Evolutionary conservation across 2,113 vertebrate species (phyloP).

Genomic region (Rattus rattus): DNA sequence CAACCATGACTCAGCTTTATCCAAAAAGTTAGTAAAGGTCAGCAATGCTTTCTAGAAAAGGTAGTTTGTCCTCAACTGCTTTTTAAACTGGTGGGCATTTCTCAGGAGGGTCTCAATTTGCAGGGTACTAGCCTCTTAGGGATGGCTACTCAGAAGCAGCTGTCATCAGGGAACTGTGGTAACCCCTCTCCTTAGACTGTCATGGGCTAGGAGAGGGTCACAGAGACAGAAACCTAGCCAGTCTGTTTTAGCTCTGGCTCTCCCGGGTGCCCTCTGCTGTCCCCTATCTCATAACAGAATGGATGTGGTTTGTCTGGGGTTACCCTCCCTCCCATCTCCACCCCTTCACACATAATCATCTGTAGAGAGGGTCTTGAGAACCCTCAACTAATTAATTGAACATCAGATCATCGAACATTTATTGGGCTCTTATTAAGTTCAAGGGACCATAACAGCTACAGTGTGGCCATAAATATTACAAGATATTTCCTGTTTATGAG

Average conservation of each 20-base stretch:
- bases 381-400: background rate
- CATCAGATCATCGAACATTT: background rate
- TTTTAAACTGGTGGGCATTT: background rate
- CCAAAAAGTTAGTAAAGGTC: background rate
- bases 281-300: background rate
- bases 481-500: too few relatives aligned
- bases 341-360: too few relatives aligned
- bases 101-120: background rate
- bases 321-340: fast-evolving
- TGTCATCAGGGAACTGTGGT: background rate
- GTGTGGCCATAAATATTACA: fast-evolving
- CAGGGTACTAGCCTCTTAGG: background rate
- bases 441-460: fast-evolving
- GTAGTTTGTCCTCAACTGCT: background rate
- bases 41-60: background rate
- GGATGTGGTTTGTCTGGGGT: background rate
- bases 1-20: background rate
- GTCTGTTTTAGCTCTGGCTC: background rate
- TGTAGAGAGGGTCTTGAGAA: too few relatives aligned
- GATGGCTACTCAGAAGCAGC: background rate
- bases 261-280: background rate
- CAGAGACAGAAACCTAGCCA: background rate
- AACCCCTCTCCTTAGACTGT: background rate
- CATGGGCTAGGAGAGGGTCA: background rate
- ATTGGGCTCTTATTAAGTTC: too few relatives aligned